Percentiles rank a stretch among this genome's conserved stretches.
Conservation (phyloP, 2,888 invertebrate genomes). For the Xestia c-nigrum region DNA sequence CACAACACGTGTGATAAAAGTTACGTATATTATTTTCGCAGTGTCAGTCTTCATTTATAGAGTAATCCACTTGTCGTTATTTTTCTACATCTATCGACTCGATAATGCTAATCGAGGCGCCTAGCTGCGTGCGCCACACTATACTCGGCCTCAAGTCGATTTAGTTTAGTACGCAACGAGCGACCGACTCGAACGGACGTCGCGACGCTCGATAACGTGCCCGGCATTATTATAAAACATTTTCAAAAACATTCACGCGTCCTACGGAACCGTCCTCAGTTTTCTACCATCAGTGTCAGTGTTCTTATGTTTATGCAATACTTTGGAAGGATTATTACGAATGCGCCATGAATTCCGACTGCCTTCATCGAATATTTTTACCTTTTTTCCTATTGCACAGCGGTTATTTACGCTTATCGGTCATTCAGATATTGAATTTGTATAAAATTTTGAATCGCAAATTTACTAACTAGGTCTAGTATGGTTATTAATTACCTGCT, state of each 20-base stretch:
- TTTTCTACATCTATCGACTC: constrained; percentile 76
- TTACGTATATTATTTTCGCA: constrained; percentile 44
- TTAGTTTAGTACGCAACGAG: constrained; percentile 84
- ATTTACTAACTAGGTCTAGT: constrained; percentile 75
- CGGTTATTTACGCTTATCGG: constrained; percentile 67
- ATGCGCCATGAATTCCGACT: constrained; percentile 59
- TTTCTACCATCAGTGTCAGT: constrained; percentile 75
- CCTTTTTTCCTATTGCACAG: constrained; percentile 53
- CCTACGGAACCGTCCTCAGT: constrained; percentile 81
- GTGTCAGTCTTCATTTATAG: constrained; percentile 41
- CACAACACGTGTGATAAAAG: constrained; percentile 43
- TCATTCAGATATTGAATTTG: constrained; percentile 60
- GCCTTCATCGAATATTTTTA: constrained; percentile 66
- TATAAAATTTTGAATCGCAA: constrained; percentile 72
- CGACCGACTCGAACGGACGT: constrained; percentile 76
- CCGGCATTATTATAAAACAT: constrained; percentile 76
- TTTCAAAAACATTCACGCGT: constrained; percentile 78
- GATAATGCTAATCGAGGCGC: constrained; percentile 80
- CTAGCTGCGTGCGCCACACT: constrained; percentile 86
- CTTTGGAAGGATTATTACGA: constrained; percentile 70
- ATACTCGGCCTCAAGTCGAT: constrained; percentile 75
- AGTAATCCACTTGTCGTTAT: constrained; percentile 67
- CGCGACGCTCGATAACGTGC: constrained; percentile 68
- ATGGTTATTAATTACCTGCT: constrained; percentile 74
- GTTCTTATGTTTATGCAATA: constrained; percentile 63